Conservation (phyloP, 2,797 vertebrate genomes). For the Mormyrops attenuatus region DNA sequence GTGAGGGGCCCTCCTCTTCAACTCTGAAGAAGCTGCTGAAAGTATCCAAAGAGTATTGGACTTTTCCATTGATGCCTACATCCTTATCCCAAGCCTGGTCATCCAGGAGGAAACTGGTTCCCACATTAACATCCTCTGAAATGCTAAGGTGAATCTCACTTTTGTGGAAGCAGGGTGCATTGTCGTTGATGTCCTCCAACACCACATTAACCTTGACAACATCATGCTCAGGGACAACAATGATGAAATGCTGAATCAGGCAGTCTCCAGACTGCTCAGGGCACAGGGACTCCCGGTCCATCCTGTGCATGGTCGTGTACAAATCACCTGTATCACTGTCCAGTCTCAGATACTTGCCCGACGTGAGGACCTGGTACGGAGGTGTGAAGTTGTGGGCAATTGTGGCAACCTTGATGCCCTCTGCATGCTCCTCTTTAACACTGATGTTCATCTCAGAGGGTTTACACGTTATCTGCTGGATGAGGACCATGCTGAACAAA, state of each 20-base stretch:
- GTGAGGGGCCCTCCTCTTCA: slow-evolving; percentile 35
- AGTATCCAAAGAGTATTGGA: slow-evolving; percentile 55
- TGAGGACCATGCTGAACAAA: slow-evolving; percentile 51
- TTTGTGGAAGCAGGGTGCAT: slow-evolving; percentile 61
- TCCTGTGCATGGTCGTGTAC: slow-evolving; percentile 54
- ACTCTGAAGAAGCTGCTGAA: slow-evolving; percentile 52
- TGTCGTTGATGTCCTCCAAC: slow-evolving; percentile 71
- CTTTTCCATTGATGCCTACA: slow-evolving; percentile 47
- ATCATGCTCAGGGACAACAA: slow-evolving; percentile 54
- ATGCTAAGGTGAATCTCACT: slow-evolving; percentile 53
- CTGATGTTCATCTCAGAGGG: slow-evolving; percentile 44
- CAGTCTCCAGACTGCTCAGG: slow-evolving; percentile 53
- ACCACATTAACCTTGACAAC: slow-evolving; percentile 58
- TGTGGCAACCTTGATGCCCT: slow-evolving; percentile 53
- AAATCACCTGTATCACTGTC: slow-evolving; percentile 54
- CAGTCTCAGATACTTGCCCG: slow-evolving; percentile 51
- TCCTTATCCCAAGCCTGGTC: slow-evolving; percentile 59
- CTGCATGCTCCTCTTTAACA: slow-evolving; percentile 54
- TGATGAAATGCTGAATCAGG: slow-evolving; percentile 49
- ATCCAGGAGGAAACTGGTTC: slow-evolving; percentile 57
- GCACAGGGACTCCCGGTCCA: slow-evolving; percentile 65
- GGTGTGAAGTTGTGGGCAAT: slow-evolving; percentile 48
- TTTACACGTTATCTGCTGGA: slow-evolving; percentile 46
- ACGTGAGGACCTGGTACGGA: slow-evolving; percentile 57
- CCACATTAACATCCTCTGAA: slow-evolving; percentile 55